Base-by-base conservation (phyloP, 2,888 invertebrate species). In the Macropis europaea region DNA sequence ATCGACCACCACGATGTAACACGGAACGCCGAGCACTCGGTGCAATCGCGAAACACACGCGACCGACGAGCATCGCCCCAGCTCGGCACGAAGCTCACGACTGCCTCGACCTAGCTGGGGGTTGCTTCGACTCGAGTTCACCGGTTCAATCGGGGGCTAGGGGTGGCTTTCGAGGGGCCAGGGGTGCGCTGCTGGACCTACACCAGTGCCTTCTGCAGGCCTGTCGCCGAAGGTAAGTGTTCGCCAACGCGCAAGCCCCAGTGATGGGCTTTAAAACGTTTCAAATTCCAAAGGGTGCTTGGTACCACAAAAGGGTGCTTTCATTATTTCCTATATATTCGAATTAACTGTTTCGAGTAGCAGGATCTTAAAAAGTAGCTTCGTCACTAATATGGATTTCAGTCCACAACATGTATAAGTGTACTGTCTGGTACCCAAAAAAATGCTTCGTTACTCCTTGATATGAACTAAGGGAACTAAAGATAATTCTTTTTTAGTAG, bases 71-170 rank as follows among this genome's bases (percentile, higher is more conserved):
- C 81, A 81, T 81, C 82, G 81, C 81, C 81, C 73, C 79, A 69
- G 63, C 83, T 84, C 81, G 84, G 79, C 83, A 79, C 82, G 82
- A 79, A 85, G 78, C 83, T 85, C 80, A 84, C 84, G 82, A 85
- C 86, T 85, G 85, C 62, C 76, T 72, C 68, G 68, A 54, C 56
- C 60, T 71, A 63, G 73, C 75, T 67, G 70, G 73, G 75, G 77
- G 78, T 77, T 69, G 81, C 76, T 76, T 73, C 70, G 79, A 60
- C 60, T 61, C 63, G 71, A 62, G 76, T 81, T 78, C 73, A 81
- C 81, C 78, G 71, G 80, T 73, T 80, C 69, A 70, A 73, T 74
- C 81, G 76, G 67, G 54, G 60, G 60, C 63, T 40, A 63, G 61
- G 74, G 70, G 61, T 45, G 70, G 30, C 64, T 26, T 13, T 11